Evolutionary conservation across 2,888 invertebrate species (phyloP).

Genomic region (Scaptomyza caliginosa): DNA sequence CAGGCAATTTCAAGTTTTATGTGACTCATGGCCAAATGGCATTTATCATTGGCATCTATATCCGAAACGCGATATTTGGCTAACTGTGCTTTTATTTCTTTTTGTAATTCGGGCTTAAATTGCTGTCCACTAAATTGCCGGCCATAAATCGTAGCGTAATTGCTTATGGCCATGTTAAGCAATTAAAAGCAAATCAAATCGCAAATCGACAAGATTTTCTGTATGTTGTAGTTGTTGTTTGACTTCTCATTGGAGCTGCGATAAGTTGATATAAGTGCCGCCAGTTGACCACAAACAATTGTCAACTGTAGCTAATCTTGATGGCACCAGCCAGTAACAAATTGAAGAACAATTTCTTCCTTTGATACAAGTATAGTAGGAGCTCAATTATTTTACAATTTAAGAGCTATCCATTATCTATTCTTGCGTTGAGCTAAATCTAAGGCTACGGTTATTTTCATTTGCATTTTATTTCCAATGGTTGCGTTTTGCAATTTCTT

Average conservation of each 20-base stretch:
- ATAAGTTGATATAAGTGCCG: constrained; percentile 27
- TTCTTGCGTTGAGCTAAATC: not conserved
- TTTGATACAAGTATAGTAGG: too few relatives aligned
- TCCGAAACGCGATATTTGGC: constrained; percentile 5
- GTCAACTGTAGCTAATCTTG: constrained; percentile 53
- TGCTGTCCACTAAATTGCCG: constrained; percentile 51
- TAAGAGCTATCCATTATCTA: constrained; percentile 11
- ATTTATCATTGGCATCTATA: constrained; percentile 18
- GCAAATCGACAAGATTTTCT: constrained; percentile 37
- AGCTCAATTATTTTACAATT: constrained; percentile 1
- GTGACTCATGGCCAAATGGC: constrained; percentile 6
- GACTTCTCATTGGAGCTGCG: constrained; percentile 8
- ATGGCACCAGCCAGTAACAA: constrained; percentile 45
- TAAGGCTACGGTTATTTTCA: constrained; percentile 15
- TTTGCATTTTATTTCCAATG: constrained; percentile 69
- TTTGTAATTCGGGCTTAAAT: constrained; percentile 24
- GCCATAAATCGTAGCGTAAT: constrained; percentile 59
- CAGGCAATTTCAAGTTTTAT: not conserved
- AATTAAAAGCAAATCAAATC: constrained; percentile 67
- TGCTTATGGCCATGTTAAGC: constrained; percentile 45
- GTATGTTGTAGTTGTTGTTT: not conserved
- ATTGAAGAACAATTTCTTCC: constrained; percentile 24
- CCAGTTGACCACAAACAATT: constrained; percentile 36
- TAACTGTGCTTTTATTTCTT: not conserved
- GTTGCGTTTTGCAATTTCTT: constrained; percentile 56